Percentiles rank a stretch among this genome's conserved stretches.
These are phyloP conservation scores for Bellardia pandia DNA, from an alignment of 2,888 invertebrate species.

Conservation along the genomic window DNA sequence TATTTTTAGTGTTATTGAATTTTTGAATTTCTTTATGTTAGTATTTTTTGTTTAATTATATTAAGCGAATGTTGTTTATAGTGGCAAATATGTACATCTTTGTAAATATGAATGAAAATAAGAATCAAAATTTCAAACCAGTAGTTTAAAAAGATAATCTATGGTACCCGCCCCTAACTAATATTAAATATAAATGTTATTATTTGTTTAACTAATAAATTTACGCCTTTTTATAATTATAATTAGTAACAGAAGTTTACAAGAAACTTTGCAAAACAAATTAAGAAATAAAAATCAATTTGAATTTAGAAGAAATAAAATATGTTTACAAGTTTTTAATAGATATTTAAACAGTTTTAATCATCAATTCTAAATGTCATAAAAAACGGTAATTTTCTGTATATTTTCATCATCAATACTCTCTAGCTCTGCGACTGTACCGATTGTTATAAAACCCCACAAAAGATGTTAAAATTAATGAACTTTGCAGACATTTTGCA, in stretches of 20 bases:
- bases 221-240: neutral
- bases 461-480: neutral
- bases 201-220: neutral
- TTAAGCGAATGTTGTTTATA: neutral
- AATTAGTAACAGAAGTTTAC: neutral
- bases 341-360: too few relatives aligned
- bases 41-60: neutral
- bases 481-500: slow-evolving; percentile 29
- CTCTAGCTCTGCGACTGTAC: neutral
- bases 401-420: too few relatives aligned
- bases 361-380: too few relatives aligned
- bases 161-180: slow-evolving; percentile 5
- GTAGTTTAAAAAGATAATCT: slow-evolving; percentile 1
- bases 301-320: too few relatives aligned
- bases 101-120: neutral
- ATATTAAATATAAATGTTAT: neutral
- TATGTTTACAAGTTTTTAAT: too few relatives aligned
- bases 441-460: neutral
- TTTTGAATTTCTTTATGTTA: slow-evolving; percentile 17
- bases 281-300: too few relatives aligned
- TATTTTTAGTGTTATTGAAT: slow-evolving; percentile 6
- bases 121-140: neutral
- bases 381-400: neutral
- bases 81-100: too few relatives aligned
- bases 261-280: neutral